Evolutionary conservation across 2,113 vertebrate genomes (phyloP), one percentile per base, ranked within the genome.

Genomic region (Sinocyclocheilus maitianheensis): DNA sequence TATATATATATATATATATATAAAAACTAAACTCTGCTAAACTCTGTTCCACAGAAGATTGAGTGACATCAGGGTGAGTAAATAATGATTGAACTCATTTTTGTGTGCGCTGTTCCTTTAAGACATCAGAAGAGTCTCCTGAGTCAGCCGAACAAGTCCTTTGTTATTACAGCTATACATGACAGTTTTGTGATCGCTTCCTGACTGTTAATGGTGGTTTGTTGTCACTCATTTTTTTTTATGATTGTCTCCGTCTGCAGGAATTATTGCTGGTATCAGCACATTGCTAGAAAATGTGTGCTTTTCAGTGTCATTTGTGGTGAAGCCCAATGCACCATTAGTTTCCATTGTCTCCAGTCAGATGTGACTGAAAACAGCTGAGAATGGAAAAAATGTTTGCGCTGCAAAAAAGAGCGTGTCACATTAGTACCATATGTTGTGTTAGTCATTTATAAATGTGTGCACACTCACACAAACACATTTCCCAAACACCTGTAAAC

Each of bases 361-460:
- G 60, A 40, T 24, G 55, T 62, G 55, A 5, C 20, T n/a, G 55
- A 62, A 80, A 69, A 67, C 62, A 82, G 80, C 80, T 82, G 80
- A 69, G 80, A 82, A 82, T 69, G 14, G 63, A 14, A 48, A 53
- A 82, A 53, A 51, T 53, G 26, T 46, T 82, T 34, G 80, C 2
- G 10, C 80, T 34, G 43, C 43, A 69, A 34, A 69, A 40, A 71
- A 34, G 4, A 30, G 16, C 24, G 9, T 13, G 24, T 34, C 63
- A 82, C 40, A 82, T 30, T 69, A 34, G 63, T 5, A 82, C 63
- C 80, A 69, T 51, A 37, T 82, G 80, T 82, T 82, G n/a, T 20
- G 60, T 69, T 46, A 30, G 79, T 51, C 80, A 69, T 67, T 82
- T 82, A 82, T 67, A 67, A 51, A 46, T 69, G 46, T 43, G 12